Evolutionary conservation across 1,140 invertebrate species (phyloP), one percentile per base, ranked within the genome.

Genomic region (Chelonus insularis): DNA sequence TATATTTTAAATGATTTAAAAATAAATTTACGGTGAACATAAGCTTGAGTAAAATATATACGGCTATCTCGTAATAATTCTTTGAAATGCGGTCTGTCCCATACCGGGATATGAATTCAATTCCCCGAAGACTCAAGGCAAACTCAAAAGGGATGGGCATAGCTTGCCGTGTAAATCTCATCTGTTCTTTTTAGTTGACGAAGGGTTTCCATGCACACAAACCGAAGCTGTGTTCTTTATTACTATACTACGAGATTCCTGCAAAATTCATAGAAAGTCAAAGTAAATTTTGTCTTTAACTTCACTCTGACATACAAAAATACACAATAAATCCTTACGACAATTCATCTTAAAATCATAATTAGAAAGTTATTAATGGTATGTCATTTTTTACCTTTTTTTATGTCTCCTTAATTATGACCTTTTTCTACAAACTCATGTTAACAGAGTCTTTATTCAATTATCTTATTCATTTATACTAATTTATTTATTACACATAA

Each of bases 251-350:
- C 23, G 36, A 32, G 32, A 37, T 51, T 45, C n/a, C 29, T 59
- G 48, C 34, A 5, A 48, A 48, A 59, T 59, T 59, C 57, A 45
- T 51, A 59, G 57, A 59, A 59, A 59, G 57, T 48, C 57, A 43
- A 48, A 59, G 57, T 59, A 59, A 59, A 59, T 59, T 59, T 59
- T 59, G 57, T 39, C 37, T 39, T 39, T 14, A 39, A 14, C 14
- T 45, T 18, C 34, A 12, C 21, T 21, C 57, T 48, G 47, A 59
- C 43, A 50, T 21, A 32, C n/a, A 48, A 32, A 8, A 47, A 52
- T 12, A 32, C 18, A 32, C 7, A 14, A 21, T 29, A 1, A 6
- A 54, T 39, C n/a, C 14, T 12, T 39, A 39, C n/a, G 11, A 37
- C 29, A 36, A n/a, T n/a, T n/a, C n/a, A n/a, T n/a, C n/a, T n/a